Conservation (phyloP, 2,888 invertebrate genomes). For the Macrophya alboannulata region DNA sequence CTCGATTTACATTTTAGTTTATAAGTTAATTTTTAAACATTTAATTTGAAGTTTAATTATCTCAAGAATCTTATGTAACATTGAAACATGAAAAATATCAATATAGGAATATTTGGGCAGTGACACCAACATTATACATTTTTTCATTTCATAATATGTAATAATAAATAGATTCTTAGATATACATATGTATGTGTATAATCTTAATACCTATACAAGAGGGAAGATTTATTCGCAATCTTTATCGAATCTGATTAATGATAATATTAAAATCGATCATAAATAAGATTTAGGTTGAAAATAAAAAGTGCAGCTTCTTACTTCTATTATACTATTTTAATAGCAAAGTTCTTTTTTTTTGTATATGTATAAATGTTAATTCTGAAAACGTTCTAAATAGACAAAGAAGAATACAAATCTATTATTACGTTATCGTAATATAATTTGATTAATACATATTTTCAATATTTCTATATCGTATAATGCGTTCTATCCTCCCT, state of each 20-base stretch:
- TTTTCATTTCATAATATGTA: neutral
- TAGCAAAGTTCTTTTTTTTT: neutral
- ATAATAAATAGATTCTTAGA: constrained; percentile 4
- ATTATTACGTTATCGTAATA: neutral
- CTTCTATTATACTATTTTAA: neutral
- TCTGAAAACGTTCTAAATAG: neutral
- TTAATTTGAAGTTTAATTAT: neutral
- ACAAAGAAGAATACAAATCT: neutral
- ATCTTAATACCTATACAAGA: neutral
- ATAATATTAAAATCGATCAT: neutral
- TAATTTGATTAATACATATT: constrained; percentile 8
- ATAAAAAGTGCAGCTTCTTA: neutral
- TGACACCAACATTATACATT: constrained; percentile 7
- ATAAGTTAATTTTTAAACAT: neutral
- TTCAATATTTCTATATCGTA: neutral
- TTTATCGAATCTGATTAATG: neutral
- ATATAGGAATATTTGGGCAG: neutral
- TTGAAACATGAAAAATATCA: neutral
- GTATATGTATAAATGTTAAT: neutral
- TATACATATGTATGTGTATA: too few species aligned
- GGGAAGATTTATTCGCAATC: neutral
- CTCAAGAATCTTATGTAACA: neutral
- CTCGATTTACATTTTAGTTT: neutral
- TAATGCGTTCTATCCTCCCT: neutral
- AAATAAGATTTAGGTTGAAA: neutral